These are phyloP conservation scores for Amblyraja radiata DNA, from an alignment of 2,797 vertebrate genomes.

Conservation along the genomic window DNA sequence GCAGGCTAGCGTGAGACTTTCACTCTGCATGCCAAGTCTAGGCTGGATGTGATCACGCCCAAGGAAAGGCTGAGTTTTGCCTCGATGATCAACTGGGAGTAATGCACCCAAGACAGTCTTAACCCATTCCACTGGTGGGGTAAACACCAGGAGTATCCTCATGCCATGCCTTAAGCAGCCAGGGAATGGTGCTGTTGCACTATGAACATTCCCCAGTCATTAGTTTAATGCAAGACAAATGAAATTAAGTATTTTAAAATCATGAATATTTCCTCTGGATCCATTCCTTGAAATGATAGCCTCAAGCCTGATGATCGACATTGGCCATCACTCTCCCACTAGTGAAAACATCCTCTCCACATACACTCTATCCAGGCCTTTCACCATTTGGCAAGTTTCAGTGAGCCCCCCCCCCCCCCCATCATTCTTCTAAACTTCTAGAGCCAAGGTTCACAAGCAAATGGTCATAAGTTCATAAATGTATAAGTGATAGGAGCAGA, in stretches of 20 bases:
- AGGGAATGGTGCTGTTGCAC: slow-evolving; percentile 31
- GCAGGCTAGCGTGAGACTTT: not conserved
- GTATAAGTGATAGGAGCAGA: too few species aligned
- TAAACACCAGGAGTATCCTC: not conserved
- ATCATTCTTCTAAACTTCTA: too few species aligned
- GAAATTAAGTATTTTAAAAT: not conserved
- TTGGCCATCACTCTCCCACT: not conserved
- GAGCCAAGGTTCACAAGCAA: too few species aligned
- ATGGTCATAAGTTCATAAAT: too few species aligned
- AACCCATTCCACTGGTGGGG: not conserved
- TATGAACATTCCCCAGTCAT: not conserved
- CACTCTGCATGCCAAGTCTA: not conserved
- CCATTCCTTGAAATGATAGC: not conserved
- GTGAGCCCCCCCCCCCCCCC: too few species aligned
- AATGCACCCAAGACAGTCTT: not conserved
- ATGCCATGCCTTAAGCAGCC: not conserved
- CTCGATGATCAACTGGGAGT: not conserved
- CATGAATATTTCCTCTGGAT: not conserved
- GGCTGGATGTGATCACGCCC: not conserved
- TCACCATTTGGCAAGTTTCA: too few species aligned
- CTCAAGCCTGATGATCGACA: too few species aligned
- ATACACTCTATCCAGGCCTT: too few species aligned
- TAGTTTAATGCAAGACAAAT: not conserved
- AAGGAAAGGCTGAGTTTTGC: not conserved
- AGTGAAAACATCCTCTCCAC: too few species aligned